These are phyloP conservation scores for Sylvicapra grimmia DNA, from an alignment of 2,113 vertebrate genomes.

Conservation along the genomic window DNA sequence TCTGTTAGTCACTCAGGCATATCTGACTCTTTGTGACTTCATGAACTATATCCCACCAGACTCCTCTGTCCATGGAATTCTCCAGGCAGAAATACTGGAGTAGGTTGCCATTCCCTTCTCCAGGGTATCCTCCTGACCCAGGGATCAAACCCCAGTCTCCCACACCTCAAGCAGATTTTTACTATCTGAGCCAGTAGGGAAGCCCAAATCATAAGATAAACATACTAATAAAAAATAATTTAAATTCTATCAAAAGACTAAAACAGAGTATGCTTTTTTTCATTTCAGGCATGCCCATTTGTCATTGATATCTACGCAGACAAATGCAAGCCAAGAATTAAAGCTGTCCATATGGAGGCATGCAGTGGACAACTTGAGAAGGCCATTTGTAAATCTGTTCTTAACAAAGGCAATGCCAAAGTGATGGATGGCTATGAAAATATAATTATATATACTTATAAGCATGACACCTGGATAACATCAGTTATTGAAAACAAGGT, in stretches of 20 bases:
- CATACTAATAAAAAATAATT: not conserved
- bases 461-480: conserved; percentile 83
- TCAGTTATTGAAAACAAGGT: conserved; percentile 94
- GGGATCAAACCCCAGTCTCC: not conserved
- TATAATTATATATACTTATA: conserved; percentile 83
- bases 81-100: not conserved
- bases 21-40: not conserved
- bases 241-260: not conserved
- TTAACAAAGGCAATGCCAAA: conserved; percentile 79
- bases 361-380: conserved; percentile 84
- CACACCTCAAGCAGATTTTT: not conserved
- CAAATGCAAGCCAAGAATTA: conserved; percentile 81
- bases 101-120: not conserved
- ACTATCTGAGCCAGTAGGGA: not conserved
- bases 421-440: conserved; percentile 82
- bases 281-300: conserved; percentile 90
- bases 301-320: conserved; percentile 85
- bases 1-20: not conserved
- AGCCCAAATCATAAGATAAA: not conserved
- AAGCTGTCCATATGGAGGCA: conserved; percentile 80
- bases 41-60: not conserved
- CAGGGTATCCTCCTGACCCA: not conserved
- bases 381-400: conserved; percentile 85
- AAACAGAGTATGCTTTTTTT: not conserved
- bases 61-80: not conserved